A percentile compares a stretch with the other conserved stretches of the same genome.
Evolutionary conservation across 2,113 vertebrate species (phyloP).

Genomic region (Cyprinodon variegatus): DNA sequence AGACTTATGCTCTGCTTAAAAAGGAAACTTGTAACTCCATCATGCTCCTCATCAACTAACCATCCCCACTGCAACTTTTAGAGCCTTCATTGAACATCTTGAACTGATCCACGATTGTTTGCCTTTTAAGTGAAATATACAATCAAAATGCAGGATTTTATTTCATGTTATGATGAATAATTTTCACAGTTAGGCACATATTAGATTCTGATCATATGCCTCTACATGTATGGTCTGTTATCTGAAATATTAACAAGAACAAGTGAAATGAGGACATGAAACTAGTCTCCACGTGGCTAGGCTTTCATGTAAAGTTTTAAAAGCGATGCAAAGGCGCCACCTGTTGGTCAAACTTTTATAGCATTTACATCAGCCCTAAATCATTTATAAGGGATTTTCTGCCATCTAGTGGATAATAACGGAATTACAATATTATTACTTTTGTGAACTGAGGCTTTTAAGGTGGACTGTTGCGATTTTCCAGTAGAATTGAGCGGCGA

Average conservation of each 20-base stretch:
- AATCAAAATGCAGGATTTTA: no score
- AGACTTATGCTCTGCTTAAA: no score
- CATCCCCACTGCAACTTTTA: no score
- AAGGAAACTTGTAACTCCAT: no score
- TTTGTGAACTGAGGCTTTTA: conserved; percentile 49
- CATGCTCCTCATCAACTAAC: no score
- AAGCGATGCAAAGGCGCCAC: conserved; percentile 40
- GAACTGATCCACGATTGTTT: no score
- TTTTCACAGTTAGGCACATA: no score
- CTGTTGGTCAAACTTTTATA: conserved; percentile 4
- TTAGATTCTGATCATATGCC: background rate
- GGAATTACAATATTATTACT: background rate
- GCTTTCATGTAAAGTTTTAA: background rate
- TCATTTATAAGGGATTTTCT: background rate
- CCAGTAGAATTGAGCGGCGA: background rate
- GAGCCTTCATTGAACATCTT: no score
- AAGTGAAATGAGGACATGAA: background rate
- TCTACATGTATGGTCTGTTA: background rate
- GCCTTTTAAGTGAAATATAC: no score
- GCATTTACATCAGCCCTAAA: rapidly evolving
- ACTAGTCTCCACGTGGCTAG: conserved; percentile 9
- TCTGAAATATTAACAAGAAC: background rate
- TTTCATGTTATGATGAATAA: no score
- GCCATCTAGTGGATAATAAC: conserved; percentile 55
- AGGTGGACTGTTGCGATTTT: conserved; percentile 60